Evolutionary conservation across 2,888 invertebrate genomes (phyloP).

Genomic region (Aromia moschata): DNA sequence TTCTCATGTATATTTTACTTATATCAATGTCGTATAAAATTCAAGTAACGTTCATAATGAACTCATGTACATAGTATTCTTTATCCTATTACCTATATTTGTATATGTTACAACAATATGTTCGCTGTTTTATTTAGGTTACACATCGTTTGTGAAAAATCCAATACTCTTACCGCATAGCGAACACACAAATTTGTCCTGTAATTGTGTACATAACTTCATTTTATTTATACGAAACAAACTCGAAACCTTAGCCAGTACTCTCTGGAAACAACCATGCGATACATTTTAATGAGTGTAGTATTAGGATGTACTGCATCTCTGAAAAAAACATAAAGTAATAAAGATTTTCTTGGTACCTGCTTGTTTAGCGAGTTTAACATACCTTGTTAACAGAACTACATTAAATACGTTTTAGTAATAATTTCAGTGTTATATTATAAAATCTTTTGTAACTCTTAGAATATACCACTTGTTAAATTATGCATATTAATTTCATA

Average conservation of each 20-base stretch:
- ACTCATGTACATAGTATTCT: too few relatives aligned
- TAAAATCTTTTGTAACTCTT: too few relatives aligned
- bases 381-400: too few relatives aligned
- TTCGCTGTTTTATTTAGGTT: not conserved
- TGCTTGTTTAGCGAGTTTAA: not conserved
- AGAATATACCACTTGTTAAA: too few relatives aligned
- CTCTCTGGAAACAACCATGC: slow-evolving; percentile 34
- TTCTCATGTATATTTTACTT: too few relatives aligned
- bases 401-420: too few relatives aligned
- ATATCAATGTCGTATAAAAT: too few relatives aligned
- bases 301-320: slow-evolving; percentile 34
- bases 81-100: too few relatives aligned
- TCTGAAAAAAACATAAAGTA: not conserved
- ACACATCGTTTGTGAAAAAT: slow-evolving; percentile 2
- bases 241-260: slow-evolving; percentile 24
- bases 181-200: slow-evolving; percentile 16
- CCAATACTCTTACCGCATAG: not conserved
- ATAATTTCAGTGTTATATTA: too few relatives aligned
- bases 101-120: too few relatives aligned
- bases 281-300: slow-evolving; percentile 42
- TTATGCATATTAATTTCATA: too few relatives aligned
- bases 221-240: slow-evolving; percentile 33
- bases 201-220: slow-evolving; percentile 4
- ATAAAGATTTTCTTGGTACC: slow-evolving; percentile 7
- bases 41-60: too few relatives aligned